Evolutionary conservation across 2,797 vertebrate genomes (phyloP).

Genomic region (Tenualosa thibaudeaui): DNA sequence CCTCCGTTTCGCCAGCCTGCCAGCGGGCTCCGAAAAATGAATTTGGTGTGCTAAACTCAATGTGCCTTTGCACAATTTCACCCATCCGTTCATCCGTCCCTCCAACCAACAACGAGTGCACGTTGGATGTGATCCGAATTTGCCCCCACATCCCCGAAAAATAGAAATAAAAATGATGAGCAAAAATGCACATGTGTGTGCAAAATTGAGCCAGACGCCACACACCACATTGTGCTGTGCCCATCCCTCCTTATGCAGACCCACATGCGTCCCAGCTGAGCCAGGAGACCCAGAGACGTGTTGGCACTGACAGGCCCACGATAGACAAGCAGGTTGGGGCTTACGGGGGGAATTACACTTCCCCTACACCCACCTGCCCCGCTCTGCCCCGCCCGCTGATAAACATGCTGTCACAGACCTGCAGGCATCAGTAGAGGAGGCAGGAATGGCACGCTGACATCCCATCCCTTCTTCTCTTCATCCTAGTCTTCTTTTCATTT

Average conservation of each 20-base stretch:
- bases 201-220: constrained; percentile 3
- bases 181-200: neutral
- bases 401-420: constrained; percentile 21
- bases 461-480: neutral
- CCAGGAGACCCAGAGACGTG: neutral
- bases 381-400: neutral
- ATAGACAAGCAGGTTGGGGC: neutral
- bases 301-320: neutral
- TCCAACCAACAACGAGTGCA: neutral
- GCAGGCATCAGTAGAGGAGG: neutral
- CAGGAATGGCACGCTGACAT: constrained; percentile 3
- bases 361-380: neutral
- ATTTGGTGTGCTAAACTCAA: neutral
- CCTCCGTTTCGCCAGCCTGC: neutral
- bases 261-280: neutral
- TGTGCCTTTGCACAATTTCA: neutral
- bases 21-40: neutral
- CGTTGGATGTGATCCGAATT: neutral
- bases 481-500: neutral
- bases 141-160: neutral
- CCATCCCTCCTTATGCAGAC: neutral
- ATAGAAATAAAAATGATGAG: neutral
- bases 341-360: neutral
- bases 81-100: neutral
- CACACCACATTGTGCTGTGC: neutral